Conservation (phyloP, 2,113 vertebrate genomes). For the Equus przewalskii region DNA sequence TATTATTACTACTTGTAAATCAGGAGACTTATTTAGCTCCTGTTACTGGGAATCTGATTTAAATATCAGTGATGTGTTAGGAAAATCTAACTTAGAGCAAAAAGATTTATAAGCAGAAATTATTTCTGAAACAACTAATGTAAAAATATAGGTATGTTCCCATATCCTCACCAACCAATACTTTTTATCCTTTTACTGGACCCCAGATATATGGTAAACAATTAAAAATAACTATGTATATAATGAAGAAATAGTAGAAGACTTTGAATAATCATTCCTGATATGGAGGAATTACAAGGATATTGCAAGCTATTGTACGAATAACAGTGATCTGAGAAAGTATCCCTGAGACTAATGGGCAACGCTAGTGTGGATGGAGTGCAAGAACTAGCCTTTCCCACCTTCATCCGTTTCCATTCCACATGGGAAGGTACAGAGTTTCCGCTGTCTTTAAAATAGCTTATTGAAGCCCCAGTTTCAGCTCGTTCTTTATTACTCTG, state of each 20-base stretch:
- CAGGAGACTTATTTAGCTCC: not conserved
- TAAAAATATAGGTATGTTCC: not conserved
- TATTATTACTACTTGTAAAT: not conserved
- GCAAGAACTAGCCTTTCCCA: accelerated
- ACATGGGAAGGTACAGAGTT: not conserved
- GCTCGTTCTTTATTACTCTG: not conserved
- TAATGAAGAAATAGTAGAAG: not conserved
- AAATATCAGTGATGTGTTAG: slow-evolving; percentile 12
- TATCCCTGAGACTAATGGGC: not conserved
- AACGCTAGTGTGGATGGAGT: not conserved
- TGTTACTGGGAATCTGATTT: not conserved
- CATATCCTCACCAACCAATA: not conserved
- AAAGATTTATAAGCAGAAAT: not conserved
- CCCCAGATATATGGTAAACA: not conserved
- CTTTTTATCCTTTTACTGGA: not conserved
- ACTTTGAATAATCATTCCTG: not conserved
- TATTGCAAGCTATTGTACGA: not conserved
- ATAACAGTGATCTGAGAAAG: not conserved
- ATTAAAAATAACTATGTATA: not conserved
- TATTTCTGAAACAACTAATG: not conserved
- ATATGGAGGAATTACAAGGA: not conserved
- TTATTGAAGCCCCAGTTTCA: not conserved
- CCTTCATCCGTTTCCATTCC: not conserved
- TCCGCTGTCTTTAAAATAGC: not conserved
- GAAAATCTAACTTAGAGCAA: slow-evolving; percentile 13